Base-by-base conservation (phyloP, 2,797 vertebrate genomes). In the Hyperoplus lanceolatus region DNA sequence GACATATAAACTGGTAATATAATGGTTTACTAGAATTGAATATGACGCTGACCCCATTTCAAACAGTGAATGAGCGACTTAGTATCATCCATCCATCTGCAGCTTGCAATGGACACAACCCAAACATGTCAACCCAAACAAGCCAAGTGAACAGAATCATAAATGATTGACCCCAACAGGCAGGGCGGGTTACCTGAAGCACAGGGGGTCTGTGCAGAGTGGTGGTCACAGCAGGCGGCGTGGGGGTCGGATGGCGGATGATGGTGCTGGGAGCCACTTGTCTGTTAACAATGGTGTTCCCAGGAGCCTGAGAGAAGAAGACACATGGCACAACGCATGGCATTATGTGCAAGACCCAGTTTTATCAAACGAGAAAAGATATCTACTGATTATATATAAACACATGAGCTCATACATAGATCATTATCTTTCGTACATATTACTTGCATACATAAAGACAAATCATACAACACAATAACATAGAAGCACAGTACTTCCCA, bases 181-280 rank as follows among this genome's bases (percentile, higher is more conserved):
- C 5, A 0, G 1, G 6, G 21, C 21, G 21, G 21, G 11, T 71
- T 90, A 99, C 98, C 95, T 98, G 97, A 79, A 98, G 95, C 59
- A 97, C 91, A 1, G 97, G 96, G 51, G 97, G 96, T 81, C 98
- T 97, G 90, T 99, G 98, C 82, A 99, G 94, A 73, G 97, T 95
- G 39, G 97, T 95, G 46, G 97, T 96, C 21, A 95, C 94, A 62
- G 97, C 92, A 62, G 96, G 94, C 59, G 96, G 93, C 0, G 96
- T 95, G 77, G 97, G 93, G 77, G 96, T 93, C 82, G 97, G 96
- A 92, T 96, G 97, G 89, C 97, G 97, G 87, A 98, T 97, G 87
- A 99, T 97, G 72, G 96, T 95, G 73, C 96, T 96, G 41, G 98
- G 96, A 82, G 96, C 93, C 86, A 98, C 96, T 83, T 97, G 97